These are phyloP conservation scores for Sebastes cheni DNA, from an alignment of 2,797 vertebrate genomes.

Conservation along the genomic window DNA sequence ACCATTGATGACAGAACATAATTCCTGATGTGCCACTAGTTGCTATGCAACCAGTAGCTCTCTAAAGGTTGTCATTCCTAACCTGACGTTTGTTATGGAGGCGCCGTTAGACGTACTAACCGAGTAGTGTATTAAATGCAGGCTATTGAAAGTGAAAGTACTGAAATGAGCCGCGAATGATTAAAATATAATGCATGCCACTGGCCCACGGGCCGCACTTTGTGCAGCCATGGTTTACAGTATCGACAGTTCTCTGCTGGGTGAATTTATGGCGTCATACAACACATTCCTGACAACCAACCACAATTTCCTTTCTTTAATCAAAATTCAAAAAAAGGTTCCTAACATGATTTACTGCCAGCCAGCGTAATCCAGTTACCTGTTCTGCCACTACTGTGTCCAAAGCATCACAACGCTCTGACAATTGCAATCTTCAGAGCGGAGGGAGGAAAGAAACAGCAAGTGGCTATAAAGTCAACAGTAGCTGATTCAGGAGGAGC, in stretches of 20 bases:
- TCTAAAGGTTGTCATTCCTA: background rate
- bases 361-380: slow-evolving; percentile 20
- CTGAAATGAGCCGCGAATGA: background rate
- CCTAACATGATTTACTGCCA: slow-evolving; percentile 41
- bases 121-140: background rate
- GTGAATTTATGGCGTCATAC: background rate
- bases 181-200: background rate
- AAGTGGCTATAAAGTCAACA: slow-evolving; percentile 51
- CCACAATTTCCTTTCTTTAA: slow-evolving; percentile 26
- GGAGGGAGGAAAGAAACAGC: slow-evolving; percentile 5
- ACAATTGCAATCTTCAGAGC: slow-evolving; percentile 39
- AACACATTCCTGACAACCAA: slow-evolving; percentile 16
- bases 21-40: background rate
- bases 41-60: background rate
- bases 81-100: background rate
- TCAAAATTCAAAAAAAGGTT: slow-evolving; percentile 36
- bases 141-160: background rate
- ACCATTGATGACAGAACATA: background rate
- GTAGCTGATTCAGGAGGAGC: slow-evolving; percentile 35
- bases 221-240: background rate
- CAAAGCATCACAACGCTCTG: slow-evolving; percentile 29
- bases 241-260: background rate
- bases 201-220: background rate
- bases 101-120: background rate
- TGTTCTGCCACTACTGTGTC: slow-evolving; percentile 29